Evolutionary conservation across 1,140 invertebrate species (phyloP), one percentile per base, ranked within the genome.

Genomic region (Leptonema lineaticorne): DNA sequence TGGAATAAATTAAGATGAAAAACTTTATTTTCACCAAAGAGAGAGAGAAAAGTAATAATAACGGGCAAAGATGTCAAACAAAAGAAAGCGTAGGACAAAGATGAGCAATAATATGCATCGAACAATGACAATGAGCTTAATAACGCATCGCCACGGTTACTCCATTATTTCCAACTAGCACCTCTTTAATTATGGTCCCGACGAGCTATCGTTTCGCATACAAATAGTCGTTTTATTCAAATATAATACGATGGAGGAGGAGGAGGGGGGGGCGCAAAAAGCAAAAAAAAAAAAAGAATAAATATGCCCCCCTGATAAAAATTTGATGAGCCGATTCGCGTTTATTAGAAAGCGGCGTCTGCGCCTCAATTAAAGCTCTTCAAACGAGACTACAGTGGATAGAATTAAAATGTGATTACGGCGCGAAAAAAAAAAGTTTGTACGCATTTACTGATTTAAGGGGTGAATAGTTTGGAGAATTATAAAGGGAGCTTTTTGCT

Each of bases 181-280:
- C 50, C 50, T 53, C 50, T 24, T 53, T 53, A 53, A 53, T 53
- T 53, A 53, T 53, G 22, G 11, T 53, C 50, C 50, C n/a, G 22
- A 20, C 50, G 50, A 20, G 9, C 22, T 14, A 26, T 53, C 24
- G 27, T 59, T 59, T 63, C 6, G 33, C 59, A 63, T 63, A 63
- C 29, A 41, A 46, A 63, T 63, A 4, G 26, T 24, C 7, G n/a
- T 45, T 41, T 63, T 63, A 63, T 45, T 63, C 59, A 63, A 63
- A 30, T 41, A 63, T n/a, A n/a, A n/a, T n/a, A n/a, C n/a, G n/a
- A n/a, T n/a, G n/a, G n/a, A n/a, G n/a, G n/a, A n/a, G n/a, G n/a
- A n/a, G n/a, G n/a, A n/a, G n/a, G n/a, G n/a, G n/a, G n/a, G n/a
- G n/a, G n/a, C n/a, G n/a, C n/a, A n/a, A n/a, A n/a, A n/a, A n/a